Evolutionary conservation across 2,888 invertebrate species (phyloP), one percentile per base, ranked within the genome.

Genomic region (Oscheius sp.): DNA sequence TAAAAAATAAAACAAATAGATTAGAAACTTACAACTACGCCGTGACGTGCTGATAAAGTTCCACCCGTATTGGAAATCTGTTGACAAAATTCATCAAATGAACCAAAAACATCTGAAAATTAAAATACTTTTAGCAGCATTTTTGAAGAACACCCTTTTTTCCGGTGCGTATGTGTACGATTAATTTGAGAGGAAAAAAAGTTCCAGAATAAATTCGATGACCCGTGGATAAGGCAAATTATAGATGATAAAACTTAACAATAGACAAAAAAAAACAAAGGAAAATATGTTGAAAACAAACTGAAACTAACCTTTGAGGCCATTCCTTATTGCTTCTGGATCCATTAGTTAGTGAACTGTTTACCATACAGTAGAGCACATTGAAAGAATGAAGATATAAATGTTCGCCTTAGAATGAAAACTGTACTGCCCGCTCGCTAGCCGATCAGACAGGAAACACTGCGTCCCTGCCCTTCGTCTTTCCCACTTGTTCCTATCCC

Each of bases 41-140:
- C 69, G 29, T 56, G 58, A 3, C 58, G 41, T 29, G 27, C 16
- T 18, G 68, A 43, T 18, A 55, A 21, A 23, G 27, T 13, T n/a
- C 45, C 43, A 9, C 55, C 35, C 6, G 45, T 52, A 35, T 52
- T 63, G 16, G 72, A 72, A 6, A 72, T 16, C 16, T 25, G 45
- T 35, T 64, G n/a, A 45, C 53, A 55, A 27, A 72, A 61, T 1
- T 72, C 63, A 18, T 63, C 49, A 53, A 63, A 72, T 16, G 27
- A 6, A 2, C 72, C 72, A 35, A 72, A 72, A 18, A 72, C 63
- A 45, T 72, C 72, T 72, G 53, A 1, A 72, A 72, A 43, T 5
- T 49, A 18, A 49, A 5, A 18, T 5, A 13, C 5, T 7, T 3
- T 13, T 49, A 5, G 13, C 13, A 49, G n/a, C 16, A 49, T 3